Base-by-base conservation (phyloP, 2,888 invertebrate genomes). In the Drosophila putrida region DNA sequence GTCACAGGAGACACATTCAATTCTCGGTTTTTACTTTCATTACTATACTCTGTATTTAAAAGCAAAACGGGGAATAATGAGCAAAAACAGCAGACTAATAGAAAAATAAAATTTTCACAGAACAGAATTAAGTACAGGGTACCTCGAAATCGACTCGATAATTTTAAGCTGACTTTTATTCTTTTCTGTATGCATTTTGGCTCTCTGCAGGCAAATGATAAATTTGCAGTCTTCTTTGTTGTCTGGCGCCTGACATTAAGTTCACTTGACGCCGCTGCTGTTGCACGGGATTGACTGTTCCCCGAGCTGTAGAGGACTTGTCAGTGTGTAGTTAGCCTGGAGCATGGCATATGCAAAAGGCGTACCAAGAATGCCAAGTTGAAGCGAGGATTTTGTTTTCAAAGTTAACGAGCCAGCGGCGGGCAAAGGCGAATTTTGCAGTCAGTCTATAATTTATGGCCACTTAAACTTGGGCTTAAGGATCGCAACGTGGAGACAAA, bases 221-320 rank as follows among this genome's bases (percentile, higher is more conserved):
- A 83, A 84, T 86, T 84, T 80, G 57, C 65, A 54, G 57, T 67
- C 71, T 77, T 84, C 80, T 87, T 85, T 85, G 88, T 85, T 87
- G 85, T 87, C 85, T 85, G 71, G 73, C 71, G 62, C 57, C 65
- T 50, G 78, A 64, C 71, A 80, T 78, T 84, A 86, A 80, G 65
- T 76, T 71, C 58, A 64, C 47, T 50, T 38, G 64, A 38, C 57
- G 38, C 57, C 31, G 51, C 20, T 27, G 51, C 54, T 44, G 54
- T 46, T 54, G 72, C 80, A 66, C 67, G 70, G 86, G 86, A 82
- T 82, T 82, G 83, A 73, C 71, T 65, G 61, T 10, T 64, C 44
- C 55, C 25, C 43, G 67, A 43, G 53, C 60, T 27, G 35, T 31
- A 61, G 11, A 54, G 68, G 27, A 46, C 25, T 33, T 31, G 36